A percentile compares a stretch with the other conserved stretches of the same genome.
Conservation (phyloP, 2,888 invertebrate genomes). For the Polymixis lichenea region DNA sequence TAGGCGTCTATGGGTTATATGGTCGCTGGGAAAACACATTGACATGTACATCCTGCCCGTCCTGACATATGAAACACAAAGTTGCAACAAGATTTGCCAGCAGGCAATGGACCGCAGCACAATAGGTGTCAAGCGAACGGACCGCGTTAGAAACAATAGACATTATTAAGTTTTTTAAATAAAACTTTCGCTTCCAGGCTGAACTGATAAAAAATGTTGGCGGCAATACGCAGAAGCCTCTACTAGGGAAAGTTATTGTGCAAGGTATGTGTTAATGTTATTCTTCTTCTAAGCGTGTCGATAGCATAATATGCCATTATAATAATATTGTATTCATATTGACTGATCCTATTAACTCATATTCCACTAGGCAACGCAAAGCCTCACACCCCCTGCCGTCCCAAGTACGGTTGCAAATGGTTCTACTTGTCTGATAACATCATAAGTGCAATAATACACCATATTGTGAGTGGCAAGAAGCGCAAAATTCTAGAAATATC, state of each 20-base stretch:
- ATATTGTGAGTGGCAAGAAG: not conserved
- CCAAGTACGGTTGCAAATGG: not conserved
- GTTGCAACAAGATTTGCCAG: too few relatives aligned
- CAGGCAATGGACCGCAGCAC: too few relatives aligned
- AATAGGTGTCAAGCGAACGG: too few relatives aligned
- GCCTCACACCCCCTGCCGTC: not conserved
- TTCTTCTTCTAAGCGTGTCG: too few relatives aligned
- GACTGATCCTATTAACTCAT: not conserved
- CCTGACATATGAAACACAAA: too few relatives aligned
- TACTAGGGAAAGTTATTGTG: slow-evolving; percentile 81
- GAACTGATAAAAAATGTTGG: slow-evolving; percentile 75
- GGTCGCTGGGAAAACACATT: too few relatives aligned
- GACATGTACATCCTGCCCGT: too few relatives aligned
- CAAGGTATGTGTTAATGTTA: slow-evolving; percentile 74
- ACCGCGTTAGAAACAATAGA: too few relatives aligned
- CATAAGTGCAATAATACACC: not conserved
- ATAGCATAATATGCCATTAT: too few relatives aligned
- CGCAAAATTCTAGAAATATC: slow-evolving; percentile 1
- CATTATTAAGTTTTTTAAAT: too few relatives aligned
- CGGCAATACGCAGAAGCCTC: slow-evolving; percentile 71
- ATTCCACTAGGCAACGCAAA: not conserved
- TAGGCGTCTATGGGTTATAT: too few relatives aligned
- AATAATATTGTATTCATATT: too few relatives aligned
- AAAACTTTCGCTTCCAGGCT: slow-evolving; percentile 72
- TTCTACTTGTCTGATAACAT: not conserved